Evolutionary conservation across 2,888 invertebrate genomes (phyloP), one percentile per base, ranked within the genome.

Genomic region (Gastracanthus pulcherrimus): DNA sequence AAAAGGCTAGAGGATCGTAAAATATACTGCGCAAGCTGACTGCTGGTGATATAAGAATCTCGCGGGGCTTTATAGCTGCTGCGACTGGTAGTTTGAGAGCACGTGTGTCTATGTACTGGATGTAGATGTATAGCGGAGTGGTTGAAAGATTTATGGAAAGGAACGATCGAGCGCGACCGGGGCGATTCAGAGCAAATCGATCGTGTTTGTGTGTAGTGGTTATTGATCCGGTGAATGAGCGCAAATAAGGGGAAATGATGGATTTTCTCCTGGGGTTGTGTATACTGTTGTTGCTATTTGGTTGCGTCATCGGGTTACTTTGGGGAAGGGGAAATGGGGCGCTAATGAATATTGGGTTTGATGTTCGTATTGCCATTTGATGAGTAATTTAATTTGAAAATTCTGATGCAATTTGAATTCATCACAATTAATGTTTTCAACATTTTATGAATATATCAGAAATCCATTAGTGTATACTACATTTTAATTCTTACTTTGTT

Each of bases 151-250:
- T 64, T 66, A 64, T 51, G 11, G 51, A 7, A 2, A 6, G 51
- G 23, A 23, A 6, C 4, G 16, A n/a, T n/a, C 36, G 26, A 13
- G n/a, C 23, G 64, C 34, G n/a, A n/a, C n/a, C n/a, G n/a, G n/a
- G n/a, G 0, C 29, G 55, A 76, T 67, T 67, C 55, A 41, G 67
- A 41, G 23, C 76, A 58, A 67, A 76, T 76, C 76, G 67, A 76
- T 76, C 41, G 26, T 41, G 41, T 55, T 55, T 66, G 36, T 34
- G 64, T n/a, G 16, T 26, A 36, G 23, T 2, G 29, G 34, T 16
- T 34, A 64, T 74, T 6, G 67, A 55, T 36, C 58, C 16, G 11
- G 4, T 6, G 19, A 29, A 19, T 26, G n/a, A 9, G 58, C 29
- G 23, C 34, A 23, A 67, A 23, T 36, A 29, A 45, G 23, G 16